Conservation (phyloP, 2,113 vertebrate species). For the Hymenochirus boettgeri region DNA sequence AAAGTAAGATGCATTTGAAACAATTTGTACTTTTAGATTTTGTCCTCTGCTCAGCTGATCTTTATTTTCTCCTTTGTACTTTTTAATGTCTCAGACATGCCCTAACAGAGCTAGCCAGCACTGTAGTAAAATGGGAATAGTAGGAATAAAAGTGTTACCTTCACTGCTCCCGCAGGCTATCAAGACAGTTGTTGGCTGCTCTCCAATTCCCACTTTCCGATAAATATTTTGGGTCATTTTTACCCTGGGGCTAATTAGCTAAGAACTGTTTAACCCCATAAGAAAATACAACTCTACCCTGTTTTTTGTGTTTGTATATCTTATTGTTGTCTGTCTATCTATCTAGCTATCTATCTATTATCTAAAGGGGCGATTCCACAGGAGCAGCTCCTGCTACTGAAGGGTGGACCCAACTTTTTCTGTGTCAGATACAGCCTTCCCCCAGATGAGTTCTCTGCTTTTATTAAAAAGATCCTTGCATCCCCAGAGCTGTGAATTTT, state of each 20-base stretch:
- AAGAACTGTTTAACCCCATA: not conserved
- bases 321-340: no score
- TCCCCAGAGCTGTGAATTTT: no score
- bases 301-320: no score
- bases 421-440: no score
- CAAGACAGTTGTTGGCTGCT: slow-evolving; percentile 53
- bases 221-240: slow-evolving; percentile 7
- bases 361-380: no score
- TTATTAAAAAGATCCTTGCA: no score
- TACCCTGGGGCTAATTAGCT: slow-evolving; percentile 9
- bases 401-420: no score
- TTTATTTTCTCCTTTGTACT: slow-evolving; percentile 44
- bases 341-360: no score
- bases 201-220: slow-evolving; percentile 52
- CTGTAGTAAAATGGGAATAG: slow-evolving; percentile 51
- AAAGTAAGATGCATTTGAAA: slow-evolving; percentile 39
- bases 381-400: no score
- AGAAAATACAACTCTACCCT: not conserved
- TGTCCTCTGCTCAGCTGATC: slow-evolving; percentile 42
- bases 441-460: no score
- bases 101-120: slow-evolving; percentile 50
- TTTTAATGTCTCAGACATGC: slow-evolving; percentile 49
- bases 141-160: slow-evolving; percentile 54
- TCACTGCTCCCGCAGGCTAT: slow-evolving; percentile 52
- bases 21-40: slow-evolving; percentile 45